A percentile compares a stretch with the other conserved stretches of the same genome.
Evolutionary conservation across 2,113 vertebrate genomes (phyloP).

Genomic region (Coregonus clupeaformis): DNA sequence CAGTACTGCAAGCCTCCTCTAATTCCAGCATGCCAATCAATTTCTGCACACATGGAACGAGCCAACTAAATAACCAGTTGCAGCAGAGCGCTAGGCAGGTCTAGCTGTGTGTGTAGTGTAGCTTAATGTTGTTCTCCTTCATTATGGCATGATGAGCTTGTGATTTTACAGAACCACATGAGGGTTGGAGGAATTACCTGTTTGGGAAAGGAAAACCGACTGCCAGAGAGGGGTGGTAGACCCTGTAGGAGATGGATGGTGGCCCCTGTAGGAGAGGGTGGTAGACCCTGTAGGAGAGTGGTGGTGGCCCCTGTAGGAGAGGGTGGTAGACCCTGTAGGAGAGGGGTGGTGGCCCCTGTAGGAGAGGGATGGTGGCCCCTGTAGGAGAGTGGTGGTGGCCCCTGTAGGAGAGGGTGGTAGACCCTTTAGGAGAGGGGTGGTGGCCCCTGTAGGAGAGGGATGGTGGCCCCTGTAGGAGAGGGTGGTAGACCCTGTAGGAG

Average conservation of each 20-base stretch:
- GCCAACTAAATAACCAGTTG: slow-evolving; percentile 48
- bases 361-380: no score
- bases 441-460: no score
- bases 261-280: slow-evolving; percentile 9
- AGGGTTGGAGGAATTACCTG: slow-evolving; percentile 51
- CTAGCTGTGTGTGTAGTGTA: slow-evolving; percentile 9
- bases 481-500: no score
- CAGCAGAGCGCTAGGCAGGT: slow-evolving; percentile 8
- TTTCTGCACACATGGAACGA: slow-evolving; percentile 47
- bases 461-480: no score
- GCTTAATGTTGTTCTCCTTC: slow-evolving; percentile 32
- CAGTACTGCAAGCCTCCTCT: slow-evolving; percentile 45
- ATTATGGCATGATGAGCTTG: slow-evolving; percentile 26
- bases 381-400: no score
- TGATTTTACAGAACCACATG: slow-evolving; percentile 37
- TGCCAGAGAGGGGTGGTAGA: background rate
- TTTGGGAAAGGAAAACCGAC: slow-evolving; percentile 15
- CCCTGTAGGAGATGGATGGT: background rate
- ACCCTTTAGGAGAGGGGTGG: no score
- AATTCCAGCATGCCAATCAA: slow-evolving; percentile 65
- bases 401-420: no score
- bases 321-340: fast-evolving
- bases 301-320: no score
- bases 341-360: no score
- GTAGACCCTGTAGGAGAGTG: no score